Evolutionary conservation across 2,797 vertebrate species (phyloP), one percentile per base, ranked within the genome.

Genomic region (Onychomys leucogaster): DNA sequence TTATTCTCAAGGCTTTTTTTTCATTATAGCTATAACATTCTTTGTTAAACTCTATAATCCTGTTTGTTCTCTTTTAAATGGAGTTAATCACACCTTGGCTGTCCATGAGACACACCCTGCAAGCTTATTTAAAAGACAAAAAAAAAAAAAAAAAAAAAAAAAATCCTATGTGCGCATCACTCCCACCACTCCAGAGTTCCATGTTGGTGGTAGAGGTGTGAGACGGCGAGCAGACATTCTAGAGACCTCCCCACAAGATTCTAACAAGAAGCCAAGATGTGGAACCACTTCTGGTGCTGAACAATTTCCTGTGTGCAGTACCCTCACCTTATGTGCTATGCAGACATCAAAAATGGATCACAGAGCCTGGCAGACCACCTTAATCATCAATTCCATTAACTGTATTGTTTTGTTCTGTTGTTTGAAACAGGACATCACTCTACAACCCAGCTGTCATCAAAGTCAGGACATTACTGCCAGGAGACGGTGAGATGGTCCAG

Each of bases 41-140:
- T 84, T 91, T 63, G 91, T 77, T 83, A 34, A 14, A 83, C 65
- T 95, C 89, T 89, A 96, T 92, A 84, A 95, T 89, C 92, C 96
- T 91, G 59, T 95, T 95, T 94, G 84, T 32, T 69, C 69, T 77
- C 57, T 49, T 37, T 65, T 90, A 25, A 93, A 81, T 77, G 75
- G 78, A 76, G 63, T 81, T 81, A 81, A 87, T 41, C 59, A 84
- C 2, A 21, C 78, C 75, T 71, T 82, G 76, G 32, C 43, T 93
- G 61, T 63, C 61, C 73, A 85, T 46, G 23, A 95, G 89, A 82
- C 78, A 84, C 37, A 21, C 82, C 84, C 91, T 61, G 65, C 61
- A 89, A 82, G 90, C 91, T 73, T 89, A 80, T 94, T 94, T 89
- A 92, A 92, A 95, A 90, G 29, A 71, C 46, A 21, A 69, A 4